phyloP scores from a whole-genome alignment of 2,797 vertebrate species.

The Rhinoraja longicauda region DNA sequence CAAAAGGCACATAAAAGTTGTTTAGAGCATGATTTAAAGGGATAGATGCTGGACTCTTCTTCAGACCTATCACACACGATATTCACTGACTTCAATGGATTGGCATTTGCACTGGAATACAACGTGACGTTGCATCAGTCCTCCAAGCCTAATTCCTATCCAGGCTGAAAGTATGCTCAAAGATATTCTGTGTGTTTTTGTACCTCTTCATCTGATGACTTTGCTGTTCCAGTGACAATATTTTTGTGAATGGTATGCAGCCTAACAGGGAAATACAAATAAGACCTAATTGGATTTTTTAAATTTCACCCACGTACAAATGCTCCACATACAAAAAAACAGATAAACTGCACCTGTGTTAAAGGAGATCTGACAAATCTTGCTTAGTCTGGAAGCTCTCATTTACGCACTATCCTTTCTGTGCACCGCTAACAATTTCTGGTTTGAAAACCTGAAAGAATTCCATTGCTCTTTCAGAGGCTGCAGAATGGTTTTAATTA shows the following conservation, averaged over 20 bases:
- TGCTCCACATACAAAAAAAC: neutral
- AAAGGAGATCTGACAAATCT: neutral
- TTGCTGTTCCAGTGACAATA: neutral
- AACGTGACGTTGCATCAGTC: neutral
- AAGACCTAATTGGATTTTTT: neutral
- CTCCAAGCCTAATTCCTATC: neutral
- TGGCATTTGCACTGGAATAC: neutral
- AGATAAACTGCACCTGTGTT: neutral
- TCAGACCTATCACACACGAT: neutral
- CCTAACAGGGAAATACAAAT: neutral
- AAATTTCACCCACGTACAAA: neutral
- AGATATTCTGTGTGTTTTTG: neutral
- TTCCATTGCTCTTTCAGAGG: constrained; percentile 62
- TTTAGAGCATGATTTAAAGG: neutral
- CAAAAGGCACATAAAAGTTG: no score
- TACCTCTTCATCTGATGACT: neutral
- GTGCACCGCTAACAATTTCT: constrained; percentile 42
- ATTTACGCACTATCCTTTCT: constrained; percentile 8
- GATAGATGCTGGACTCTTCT: no score
- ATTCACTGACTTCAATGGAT: constrained; percentile 8
- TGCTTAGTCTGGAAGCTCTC: neutral
- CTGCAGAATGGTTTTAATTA: constrained; percentile 59
- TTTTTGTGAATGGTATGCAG: neutral
- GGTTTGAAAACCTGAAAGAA: constrained; percentile 56
- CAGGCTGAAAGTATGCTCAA: neutral